Percentiles rank a stretch among this genome's conserved stretches.
These are phyloP conservation scores for Calliopum simillimum DNA, from an alignment of 2,888 invertebrate genomes.

Conservation along the genomic window DNA sequence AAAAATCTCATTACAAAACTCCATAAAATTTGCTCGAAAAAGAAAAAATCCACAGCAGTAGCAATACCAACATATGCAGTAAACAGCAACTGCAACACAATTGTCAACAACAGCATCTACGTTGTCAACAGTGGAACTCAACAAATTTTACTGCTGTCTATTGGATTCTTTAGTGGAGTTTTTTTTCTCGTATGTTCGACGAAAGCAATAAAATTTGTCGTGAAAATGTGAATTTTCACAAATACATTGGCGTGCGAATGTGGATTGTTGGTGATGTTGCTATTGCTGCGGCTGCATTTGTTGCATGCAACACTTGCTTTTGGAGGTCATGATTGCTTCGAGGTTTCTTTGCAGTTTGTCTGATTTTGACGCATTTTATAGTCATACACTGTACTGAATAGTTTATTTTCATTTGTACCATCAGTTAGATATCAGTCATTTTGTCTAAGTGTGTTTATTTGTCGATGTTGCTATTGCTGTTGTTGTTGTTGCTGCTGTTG, in stretches of 20 bases:
- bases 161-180: neutral
- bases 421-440: neutral
- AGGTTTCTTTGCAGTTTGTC: neutral
- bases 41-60: neutral
- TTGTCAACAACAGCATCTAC: neutral
- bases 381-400: neutral
- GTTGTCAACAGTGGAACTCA: neutral
- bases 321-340: neutral
- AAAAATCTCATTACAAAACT: no score
- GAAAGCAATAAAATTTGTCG: slow-evolving; percentile 25
- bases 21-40: no score
- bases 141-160: neutral
- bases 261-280: neutral
- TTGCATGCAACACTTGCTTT: slow-evolving; percentile 11
- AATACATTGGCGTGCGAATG: slow-evolving; percentile 1
- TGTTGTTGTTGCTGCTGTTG: neutral
- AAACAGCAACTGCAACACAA: neutral
- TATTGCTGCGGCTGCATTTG: neutral
- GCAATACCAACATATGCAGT: neutral
- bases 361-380: neutral
- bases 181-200: neutral
- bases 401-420: neutral
- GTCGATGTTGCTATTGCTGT: neutral
- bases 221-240: slow-evolving; percentile 27
- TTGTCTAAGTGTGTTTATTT: neutral